phyloP scores from a whole-genome alignment of 2,113 vertebrate genomes.

The Neodon shergylaensis region DNA sequence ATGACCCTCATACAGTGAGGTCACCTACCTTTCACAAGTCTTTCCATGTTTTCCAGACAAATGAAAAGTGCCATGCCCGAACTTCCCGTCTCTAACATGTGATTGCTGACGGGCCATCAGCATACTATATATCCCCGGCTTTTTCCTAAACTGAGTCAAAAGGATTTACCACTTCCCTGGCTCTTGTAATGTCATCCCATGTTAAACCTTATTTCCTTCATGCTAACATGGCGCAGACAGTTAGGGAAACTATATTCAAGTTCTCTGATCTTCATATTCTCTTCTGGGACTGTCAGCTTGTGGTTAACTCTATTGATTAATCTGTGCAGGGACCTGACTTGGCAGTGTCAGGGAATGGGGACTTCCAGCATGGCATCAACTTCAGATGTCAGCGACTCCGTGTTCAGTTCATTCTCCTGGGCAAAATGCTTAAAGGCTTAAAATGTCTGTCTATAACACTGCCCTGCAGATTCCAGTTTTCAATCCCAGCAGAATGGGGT shows the following conservation, averaged over 20 bases:
- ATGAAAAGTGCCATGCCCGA: neutral
- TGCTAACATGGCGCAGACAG: constrained; percentile 4
- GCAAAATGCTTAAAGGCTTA: constrained; percentile 89
- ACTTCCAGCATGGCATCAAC: constrained; percentile 49
- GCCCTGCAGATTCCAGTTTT: constrained; percentile 87
- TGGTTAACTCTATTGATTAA: constrained; percentile 5
- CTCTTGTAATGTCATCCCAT: neutral
- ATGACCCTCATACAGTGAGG: neutral
- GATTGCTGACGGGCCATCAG: neutral
- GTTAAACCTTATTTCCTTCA: constrained; percentile 14
- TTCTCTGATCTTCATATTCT: constrained; percentile 46
- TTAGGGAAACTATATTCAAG: neutral
- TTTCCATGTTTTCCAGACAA: constrained; percentile 42
- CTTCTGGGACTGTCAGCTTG: constrained; percentile 21
- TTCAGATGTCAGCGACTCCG: constrained; percentile 51
- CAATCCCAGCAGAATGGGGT: constrained; percentile 64
- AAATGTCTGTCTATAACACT: constrained; percentile 77
- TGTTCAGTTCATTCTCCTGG: constrained; percentile 60
- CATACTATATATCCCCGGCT: neutral
- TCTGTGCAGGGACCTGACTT: constrained; percentile 26
- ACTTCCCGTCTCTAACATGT: neutral
- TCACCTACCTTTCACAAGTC: neutral
- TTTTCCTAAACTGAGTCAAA: neutral
- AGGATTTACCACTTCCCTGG: neutral
- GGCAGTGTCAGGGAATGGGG: constrained; percentile 38